A percentile compares a stretch with the other conserved stretches of the same genome.
Conservation (phyloP, 2,888 invertebrate genomes). For the Gisinianus flammeolus region DNA sequence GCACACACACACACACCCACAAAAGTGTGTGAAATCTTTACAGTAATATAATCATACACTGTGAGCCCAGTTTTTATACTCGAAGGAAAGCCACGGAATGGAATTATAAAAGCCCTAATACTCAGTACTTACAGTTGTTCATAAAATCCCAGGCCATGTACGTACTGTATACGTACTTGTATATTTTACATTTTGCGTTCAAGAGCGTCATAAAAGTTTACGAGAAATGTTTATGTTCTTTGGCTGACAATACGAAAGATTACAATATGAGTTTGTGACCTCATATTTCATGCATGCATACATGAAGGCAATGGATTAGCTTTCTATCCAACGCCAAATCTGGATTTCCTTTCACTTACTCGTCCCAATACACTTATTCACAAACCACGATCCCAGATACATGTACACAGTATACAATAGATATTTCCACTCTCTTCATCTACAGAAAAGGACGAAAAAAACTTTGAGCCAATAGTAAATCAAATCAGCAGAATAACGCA, state of each 20-base stretch:
- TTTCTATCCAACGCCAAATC: too few relatives aligned
- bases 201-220: not conserved
- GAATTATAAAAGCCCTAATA: too few relatives aligned
- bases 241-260: not conserved
- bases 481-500: too few relatives aligned
- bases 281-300: not conserved
- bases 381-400: not conserved
- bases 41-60: too few relatives aligned
- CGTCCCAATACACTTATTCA: not conserved
- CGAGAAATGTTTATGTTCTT: slow-evolving; percentile 1
- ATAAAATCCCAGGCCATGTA: too few relatives aligned
- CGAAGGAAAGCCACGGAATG: too few relatives aligned
- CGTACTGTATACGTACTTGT: too few relatives aligned
- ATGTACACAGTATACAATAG: not conserved
- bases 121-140: too few relatives aligned
- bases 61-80: too few relatives aligned
- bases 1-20: too few relatives aligned
- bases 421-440: not conserved
- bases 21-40: too few relatives aligned
- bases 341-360: not conserved
- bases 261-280: slow-evolving; percentile 12
- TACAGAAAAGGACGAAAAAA: not conserved
- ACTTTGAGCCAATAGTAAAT: not conserved
- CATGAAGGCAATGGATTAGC: not conserved
- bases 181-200: too few relatives aligned